Evolutionary conservation across 1,140 invertebrate genomes (phyloP), one percentile per base, ranked within the genome.

Genomic region (Pseudomyrmex gracilis): DNA sequence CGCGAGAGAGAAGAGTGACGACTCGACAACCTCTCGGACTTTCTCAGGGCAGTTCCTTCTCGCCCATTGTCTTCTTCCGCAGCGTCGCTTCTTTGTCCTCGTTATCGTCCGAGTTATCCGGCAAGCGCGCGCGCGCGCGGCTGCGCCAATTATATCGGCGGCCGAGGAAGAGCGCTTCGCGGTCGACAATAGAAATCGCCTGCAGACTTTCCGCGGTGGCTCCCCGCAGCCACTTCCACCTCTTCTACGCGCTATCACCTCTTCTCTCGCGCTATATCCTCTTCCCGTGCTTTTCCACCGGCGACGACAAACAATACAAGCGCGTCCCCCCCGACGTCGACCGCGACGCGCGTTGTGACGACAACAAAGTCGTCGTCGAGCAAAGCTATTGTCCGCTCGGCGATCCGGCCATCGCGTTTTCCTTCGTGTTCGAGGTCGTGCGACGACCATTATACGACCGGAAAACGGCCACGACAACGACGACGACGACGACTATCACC

Each of bases 71-170:
- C 76, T 87, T 77, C 87, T 86, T 78, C 86, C 5, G 51, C 77
- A 77, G 66, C 73, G 66, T 12, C 60, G 83, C 47, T 88, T 85
- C 87, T 86, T 90, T 90, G 82, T 87, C 78, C 82, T 84, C 86
- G 84, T 89, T 90, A 90, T 90, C 87, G 70, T 87, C 60, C 74
- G 83, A 83, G 86, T 90, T 91, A 90, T 84, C 87, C 83, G 83
- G 82, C 34, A 7, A 34, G 34, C 34, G 34, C 34, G 34, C 34
- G 34, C 34, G 5, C 64, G 84, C 67, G 83, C 77, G 67, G 55
- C 82, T 89, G 86, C 77, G 85, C 85, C 86, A 91, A 92, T 91
- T 92, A 91, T 91, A 90, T 91, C 86, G 85, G 82, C 84, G 84
- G 80, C 84, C 80, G 70, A 71, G 83, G 83, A 85, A 5, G 83